These are phyloP conservation scores for Caradrina kadenii DNA, from an alignment of 2,888 invertebrate genomes.

Conservation along the genomic window DNA sequence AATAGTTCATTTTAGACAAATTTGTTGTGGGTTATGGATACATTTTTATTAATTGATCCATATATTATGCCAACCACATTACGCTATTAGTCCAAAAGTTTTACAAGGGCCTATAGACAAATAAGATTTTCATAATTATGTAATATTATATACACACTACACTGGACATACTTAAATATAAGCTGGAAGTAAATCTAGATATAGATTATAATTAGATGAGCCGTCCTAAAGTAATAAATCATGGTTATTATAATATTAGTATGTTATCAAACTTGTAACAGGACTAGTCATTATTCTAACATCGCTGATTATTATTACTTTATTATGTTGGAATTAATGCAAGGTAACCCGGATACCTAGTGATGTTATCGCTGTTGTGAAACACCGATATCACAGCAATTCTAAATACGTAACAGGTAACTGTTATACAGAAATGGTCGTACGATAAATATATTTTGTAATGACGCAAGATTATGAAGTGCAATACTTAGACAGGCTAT, in stretches of 20 bases:
- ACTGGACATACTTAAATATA: conserved; percentile 36
- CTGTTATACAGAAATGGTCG: conserved; percentile 21
- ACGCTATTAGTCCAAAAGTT: conserved; percentile 32
- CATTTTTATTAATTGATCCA: conserved; percentile 11
- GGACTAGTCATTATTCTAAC: conserved; percentile 67
- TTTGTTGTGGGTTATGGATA: conserved; percentile 5
- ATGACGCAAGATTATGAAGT: conserved; percentile 32
- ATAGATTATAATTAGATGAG: conserved; percentile 45
- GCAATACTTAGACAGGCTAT: conserved; percentile 18
- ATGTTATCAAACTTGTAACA: conserved; percentile 52
- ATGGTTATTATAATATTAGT: conserved; percentile 46
- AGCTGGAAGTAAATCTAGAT: conserved; percentile 38
- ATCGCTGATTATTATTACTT: conserved; percentile 39
- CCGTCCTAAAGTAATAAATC: conserved; percentile 58
- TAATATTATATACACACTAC: conserved; percentile 13
- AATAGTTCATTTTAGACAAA: conserved; percentile 33
- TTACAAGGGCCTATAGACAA: conserved; percentile 19
- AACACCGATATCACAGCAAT: conserved; percentile 38
- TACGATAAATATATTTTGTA: conserved; percentile 22
- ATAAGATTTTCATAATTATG: conserved; percentile 27
- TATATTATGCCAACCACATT: conserved; percentile 29
- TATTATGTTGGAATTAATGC: conserved; percentile 14
- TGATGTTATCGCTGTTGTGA: conserved; percentile 38
- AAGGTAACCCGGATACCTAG: conserved; percentile 20
- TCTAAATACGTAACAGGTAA: conserved; percentile 28